A percentile compares a stretch with the other conserved stretches of the same genome.
These are phyloP conservation scores for Lagodon rhomboides DNA, from an alignment of 2,797 vertebrate species.

Conservation along the genomic window DNA sequence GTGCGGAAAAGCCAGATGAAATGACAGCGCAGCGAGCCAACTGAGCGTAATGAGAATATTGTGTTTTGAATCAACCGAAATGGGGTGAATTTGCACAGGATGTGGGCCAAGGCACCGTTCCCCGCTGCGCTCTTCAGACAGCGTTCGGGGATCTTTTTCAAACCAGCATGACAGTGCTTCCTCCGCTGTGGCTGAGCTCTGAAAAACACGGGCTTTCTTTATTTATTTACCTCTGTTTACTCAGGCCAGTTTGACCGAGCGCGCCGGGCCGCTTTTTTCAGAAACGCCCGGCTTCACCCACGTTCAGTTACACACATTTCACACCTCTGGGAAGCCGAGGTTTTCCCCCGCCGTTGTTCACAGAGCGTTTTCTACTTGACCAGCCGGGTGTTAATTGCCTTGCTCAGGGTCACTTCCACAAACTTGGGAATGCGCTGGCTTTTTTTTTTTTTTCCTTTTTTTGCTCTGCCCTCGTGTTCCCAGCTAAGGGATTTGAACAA, in stretches of 20 bases:
- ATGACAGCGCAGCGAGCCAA: conserved; percentile 66
- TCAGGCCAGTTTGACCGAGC: conserved; percentile 49
- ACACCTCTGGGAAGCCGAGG: conserved; percentile 63
- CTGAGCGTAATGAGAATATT: conserved; percentile 72
- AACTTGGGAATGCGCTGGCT: conserved; percentile 57
- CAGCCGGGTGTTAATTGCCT: conserved; percentile 78
- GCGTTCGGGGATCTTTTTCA: conserved; percentile 61
- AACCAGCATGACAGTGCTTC: conserved; percentile 62
- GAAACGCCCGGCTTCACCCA: conserved; percentile 51
- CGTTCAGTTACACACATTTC: conserved; percentile 63
- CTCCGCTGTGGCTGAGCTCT: conserved; percentile 32
- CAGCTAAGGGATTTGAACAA: conserved; percentile 49
- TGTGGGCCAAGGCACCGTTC: conserved; percentile 59
- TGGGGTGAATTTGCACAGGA: conserved; percentile 71
- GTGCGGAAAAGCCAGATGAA: conserved; percentile 70
- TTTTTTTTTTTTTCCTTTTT: conserved; percentile 22
- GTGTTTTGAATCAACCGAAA: conserved; percentile 74
- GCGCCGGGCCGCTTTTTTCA: conserved; percentile 52
- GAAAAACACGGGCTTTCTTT: conserved; percentile 52
- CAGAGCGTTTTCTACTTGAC: conserved; percentile 61
- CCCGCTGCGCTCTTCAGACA: conserved; percentile 63
- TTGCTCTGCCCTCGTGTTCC: conserved; percentile 39
- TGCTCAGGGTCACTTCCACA: conserved; percentile 73
- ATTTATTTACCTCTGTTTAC: conserved; percentile 69
- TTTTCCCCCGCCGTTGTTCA: conserved; percentile 55